These are phyloP conservation scores for Tragelaphus eurycerus DNA, from an alignment of 2,797 vertebrate genomes.

Conservation along the genomic window DNA sequence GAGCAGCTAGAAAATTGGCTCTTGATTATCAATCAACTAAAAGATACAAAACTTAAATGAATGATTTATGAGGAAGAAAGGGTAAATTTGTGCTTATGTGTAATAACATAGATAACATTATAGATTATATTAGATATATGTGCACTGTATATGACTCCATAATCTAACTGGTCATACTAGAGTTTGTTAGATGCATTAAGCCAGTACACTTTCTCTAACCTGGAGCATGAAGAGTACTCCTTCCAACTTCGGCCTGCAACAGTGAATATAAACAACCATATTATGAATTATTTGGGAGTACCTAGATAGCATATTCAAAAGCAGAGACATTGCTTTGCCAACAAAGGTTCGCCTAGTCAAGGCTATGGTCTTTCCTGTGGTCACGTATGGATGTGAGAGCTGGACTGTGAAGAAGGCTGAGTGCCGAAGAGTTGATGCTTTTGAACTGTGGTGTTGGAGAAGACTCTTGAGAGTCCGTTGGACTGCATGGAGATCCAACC, in stretches of 20 bases:
- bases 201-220: not conserved
- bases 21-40: not conserved
- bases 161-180: not conserved
- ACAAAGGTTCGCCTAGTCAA: too few species aligned
- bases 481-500: too few species aligned
- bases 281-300: not conserved
- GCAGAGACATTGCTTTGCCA: too few species aligned
- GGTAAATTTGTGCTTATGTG: not conserved
- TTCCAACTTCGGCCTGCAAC: not conserved
- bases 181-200: not conserved
- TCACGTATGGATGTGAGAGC: too few species aligned
- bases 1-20: not conserved
- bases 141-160: not conserved
- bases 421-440: too few species aligned
- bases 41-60: not conserved
- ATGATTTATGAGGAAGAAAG: not conserved
- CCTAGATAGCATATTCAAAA: too few species aligned
- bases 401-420: too few species aligned
- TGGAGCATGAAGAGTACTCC: not conserved
- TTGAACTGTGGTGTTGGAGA: too few species aligned
- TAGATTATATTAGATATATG: not conserved
- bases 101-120: not conserved
- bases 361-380: too few species aligned
- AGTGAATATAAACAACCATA: not conserved
- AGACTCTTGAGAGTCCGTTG: too few species aligned